Evolutionary conservation across 2,797 vertebrate genomes (phyloP), one percentile per base, ranked within the genome.

Genomic region (Aphelocoma californica): DNA sequence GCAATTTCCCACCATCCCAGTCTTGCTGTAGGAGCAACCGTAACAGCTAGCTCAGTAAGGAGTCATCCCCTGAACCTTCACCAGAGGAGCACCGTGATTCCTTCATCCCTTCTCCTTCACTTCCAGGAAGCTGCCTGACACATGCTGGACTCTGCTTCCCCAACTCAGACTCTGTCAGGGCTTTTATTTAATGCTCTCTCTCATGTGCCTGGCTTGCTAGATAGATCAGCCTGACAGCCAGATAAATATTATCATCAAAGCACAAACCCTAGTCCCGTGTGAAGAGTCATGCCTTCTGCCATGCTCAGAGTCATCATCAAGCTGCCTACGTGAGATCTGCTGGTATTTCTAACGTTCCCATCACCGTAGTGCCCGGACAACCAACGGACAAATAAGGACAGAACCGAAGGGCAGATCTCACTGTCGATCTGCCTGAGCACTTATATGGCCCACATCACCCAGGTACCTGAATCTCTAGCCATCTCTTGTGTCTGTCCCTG

Each of bases 311-410:
- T 45, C 83, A 84, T 65, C 70, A 42, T 60, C 88, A 92, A 79
- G 92, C 94, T 97, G 94, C 92, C 94, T 91, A 91, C 65, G 58
- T 81, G 92, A 95, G 92, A 95, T 94, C 88, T 91, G 78, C 77
- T 87, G 91, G 86, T 58, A 94, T 94, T 96, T 86, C 90, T 53
- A 93, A 94, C 65, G 54, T 67, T 88, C 83, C 84, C 90, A 95
- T 80, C 90, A 83, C 81, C 6, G 81, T 50, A 86, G 91, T 96
- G 91, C 88, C 79, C 54, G 3, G 85, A 88, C 45, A 3, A 86
- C 71, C 91, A 82, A 96, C 84, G 1, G 91, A 97, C 95, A 96
- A 97, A 97, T 96, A 97, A 97, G 94, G 96, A 92, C 84, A 96
- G 92, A 95, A 93, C 69, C 3, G 1, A 74, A 80, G 47, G 93